Percentiles rank a stretch among this genome's conserved stretches.
Evolutionary conservation across 2,888 invertebrate species (phyloP).

Genomic region (Sarcophaga carnaria): DNA sequence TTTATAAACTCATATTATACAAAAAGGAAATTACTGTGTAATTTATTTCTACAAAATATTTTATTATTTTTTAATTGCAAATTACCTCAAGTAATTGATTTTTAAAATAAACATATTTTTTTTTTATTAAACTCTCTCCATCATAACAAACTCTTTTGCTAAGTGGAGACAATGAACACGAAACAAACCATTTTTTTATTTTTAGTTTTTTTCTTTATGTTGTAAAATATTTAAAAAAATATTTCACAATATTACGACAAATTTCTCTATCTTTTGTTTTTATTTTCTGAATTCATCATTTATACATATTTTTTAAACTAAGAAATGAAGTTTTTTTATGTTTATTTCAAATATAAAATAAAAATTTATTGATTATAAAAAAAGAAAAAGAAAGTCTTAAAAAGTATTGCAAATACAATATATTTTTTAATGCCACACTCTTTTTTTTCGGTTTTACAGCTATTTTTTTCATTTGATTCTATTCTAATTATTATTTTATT

Average conservation of each 20-base stretch:
- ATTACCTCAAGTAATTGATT: constrained; percentile 64
- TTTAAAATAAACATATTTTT: constrained; percentile 44
- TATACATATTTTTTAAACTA: constrained; percentile 48
- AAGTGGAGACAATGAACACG: constrained; percentile 28
- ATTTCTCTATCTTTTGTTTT: neutral
- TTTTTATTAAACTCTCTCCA: constrained; percentile 27
- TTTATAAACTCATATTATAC: constrained; percentile 51
- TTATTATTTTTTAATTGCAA: constrained; percentile 50
- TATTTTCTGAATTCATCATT: constrained; percentile 39
- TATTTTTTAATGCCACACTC: constrained; percentile 26
- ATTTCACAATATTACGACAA: too few species aligned
- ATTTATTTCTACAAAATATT: constrained; percentile 62
- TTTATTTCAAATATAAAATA: constrained; percentile 46
- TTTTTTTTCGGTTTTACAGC: constrained; percentile 4
- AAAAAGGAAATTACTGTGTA: constrained; percentile 65
- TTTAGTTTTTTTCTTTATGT: neutral
- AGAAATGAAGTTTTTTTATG: constrained; percentile 61
- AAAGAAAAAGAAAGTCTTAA: constrained; percentile 24
- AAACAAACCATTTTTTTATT: too few species aligned
- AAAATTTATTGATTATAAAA: constrained; percentile 14
- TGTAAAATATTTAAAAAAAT: neutral
- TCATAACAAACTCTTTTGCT: constrained; percentile 13
- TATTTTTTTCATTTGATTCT: constrained; percentile 14
- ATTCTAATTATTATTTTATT: constrained; percentile 4
- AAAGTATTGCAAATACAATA: constrained; percentile 49